phyloP scores from a whole-genome alignment of 2,113 vertebrate genomes.

The Eurypyga helias region DNA sequence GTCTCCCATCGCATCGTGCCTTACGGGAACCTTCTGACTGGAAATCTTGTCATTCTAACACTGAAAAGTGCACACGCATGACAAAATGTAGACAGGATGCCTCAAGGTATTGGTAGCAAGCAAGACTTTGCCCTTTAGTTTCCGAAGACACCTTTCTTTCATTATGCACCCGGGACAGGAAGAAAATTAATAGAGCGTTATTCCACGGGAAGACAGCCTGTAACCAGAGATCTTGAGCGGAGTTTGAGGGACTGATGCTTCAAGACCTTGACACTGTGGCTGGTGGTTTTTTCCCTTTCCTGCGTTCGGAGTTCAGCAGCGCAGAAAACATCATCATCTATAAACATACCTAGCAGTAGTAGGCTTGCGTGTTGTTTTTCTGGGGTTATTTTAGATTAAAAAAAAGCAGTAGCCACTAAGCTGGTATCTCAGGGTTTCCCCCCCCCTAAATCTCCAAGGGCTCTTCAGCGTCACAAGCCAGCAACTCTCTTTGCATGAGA shows the following conservation, averaged over 20 bases:
- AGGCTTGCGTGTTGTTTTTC: slow-evolving; percentile 8
- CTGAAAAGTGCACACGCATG: slow-evolving; percentile 93
- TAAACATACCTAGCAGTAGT: slow-evolving; percentile 79
- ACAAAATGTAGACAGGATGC: slow-evolving; percentile 89
- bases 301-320: slow-evolving; percentile 75
- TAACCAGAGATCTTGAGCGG: slow-evolving; percentile 75
- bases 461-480: slow-evolving; percentile 82
- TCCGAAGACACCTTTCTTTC: slow-evolving; percentile 91
- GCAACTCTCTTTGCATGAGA: slow-evolving; percentile 82
- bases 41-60: slow-evolving; percentile 89
- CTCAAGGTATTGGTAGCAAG: slow-evolving; percentile 84
- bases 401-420: slow-evolving; percentile 72
- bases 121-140: slow-evolving; percentile 87
- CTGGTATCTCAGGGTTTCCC: slow-evolving; percentile 75
- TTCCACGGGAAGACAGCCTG: slow-evolving; percentile 81
- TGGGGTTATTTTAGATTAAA: slow-evolving; percentile 60
- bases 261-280: slow-evolving; percentile 80
- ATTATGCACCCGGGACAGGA: slow-evolving; percentile 81
- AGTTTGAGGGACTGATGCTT: slow-evolving; percentile 83
- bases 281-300: slow-evolving; percentile 73
- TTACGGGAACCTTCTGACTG: slow-evolving; percentile 85
- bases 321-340: slow-evolving; percentile 78
- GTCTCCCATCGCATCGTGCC: slow-evolving; percentile 75
- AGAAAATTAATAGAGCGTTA: slow-evolving; percentile 93
- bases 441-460: slow-evolving; percentile 77